These are phyloP conservation scores for Cryptocephalus primarius DNA, from an alignment of 2,888 invertebrate genomes.

Conservation along the genomic window DNA sequence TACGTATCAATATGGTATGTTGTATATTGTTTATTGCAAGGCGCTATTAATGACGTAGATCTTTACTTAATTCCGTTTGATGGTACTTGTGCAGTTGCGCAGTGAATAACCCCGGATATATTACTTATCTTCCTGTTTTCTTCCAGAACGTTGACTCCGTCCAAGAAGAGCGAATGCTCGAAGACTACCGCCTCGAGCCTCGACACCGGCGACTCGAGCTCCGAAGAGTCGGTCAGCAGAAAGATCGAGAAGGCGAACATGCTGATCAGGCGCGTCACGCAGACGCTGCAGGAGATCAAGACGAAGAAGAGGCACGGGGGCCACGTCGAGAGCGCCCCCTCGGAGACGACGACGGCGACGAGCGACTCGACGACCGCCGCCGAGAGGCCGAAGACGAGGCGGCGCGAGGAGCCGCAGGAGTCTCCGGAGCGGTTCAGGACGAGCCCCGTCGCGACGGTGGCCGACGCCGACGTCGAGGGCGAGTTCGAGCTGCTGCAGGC, in stretches of 20 bases:
- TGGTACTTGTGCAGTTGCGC: too few species aligned
- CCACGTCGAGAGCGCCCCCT: not conserved
- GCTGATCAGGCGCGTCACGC: conserved; percentile 19
- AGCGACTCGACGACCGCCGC: not conserved
- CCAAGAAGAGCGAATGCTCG: not conserved
- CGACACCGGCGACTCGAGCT: not conserved
- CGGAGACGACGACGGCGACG: not conserved
- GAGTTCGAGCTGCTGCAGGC: conserved; percentile 12
- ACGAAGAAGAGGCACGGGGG: not conserved
- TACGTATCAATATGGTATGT: too few species aligned
- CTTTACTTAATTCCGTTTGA: too few species aligned
- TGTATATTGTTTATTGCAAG: too few species aligned
- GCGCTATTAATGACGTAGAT: too few species aligned
- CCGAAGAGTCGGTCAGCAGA: conserved; percentile 11
- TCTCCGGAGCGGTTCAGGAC: not conserved
- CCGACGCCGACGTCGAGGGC: not conserved
- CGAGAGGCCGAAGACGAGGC: not conserved
- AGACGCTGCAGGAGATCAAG: not conserved
- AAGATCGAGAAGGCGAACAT: conserved; percentile 23
- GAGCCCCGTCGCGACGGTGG: not conserved
- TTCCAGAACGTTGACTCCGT: too few species aligned
- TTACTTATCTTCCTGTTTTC: not conserved
- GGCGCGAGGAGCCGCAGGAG: not conserved
- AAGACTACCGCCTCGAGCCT: not conserved
- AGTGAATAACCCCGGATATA: not conserved